phyloP scores from a whole-genome alignment of 2,113 vertebrate species.

The Natator depressus region DNA sequence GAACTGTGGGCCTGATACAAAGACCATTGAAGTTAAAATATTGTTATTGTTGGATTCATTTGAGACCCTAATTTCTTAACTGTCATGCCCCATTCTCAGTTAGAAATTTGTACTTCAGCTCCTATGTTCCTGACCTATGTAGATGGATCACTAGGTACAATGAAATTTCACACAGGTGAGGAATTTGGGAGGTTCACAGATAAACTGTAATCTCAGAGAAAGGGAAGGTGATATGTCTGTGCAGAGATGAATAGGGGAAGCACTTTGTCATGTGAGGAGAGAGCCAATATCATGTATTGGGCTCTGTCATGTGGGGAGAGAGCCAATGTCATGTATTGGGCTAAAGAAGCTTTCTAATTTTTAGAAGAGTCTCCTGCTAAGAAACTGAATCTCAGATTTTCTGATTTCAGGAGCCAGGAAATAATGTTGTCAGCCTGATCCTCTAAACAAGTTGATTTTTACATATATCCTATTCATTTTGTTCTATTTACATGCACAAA shows the following conservation, averaged over 20 bases:
- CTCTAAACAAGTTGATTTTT: background rate
- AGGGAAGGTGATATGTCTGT: background rate
- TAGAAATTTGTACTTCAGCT: background rate
- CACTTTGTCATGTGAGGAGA: background rate
- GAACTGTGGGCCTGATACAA: background rate
- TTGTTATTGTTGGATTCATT: background rate
- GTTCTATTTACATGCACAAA: background rate
- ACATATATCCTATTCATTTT: background rate
- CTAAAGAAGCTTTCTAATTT: background rate
- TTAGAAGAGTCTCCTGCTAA: background rate
- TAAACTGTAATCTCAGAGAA: background rate
- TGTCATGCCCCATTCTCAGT: background rate
- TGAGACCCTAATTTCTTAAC: background rate
- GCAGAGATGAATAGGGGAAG: background rate
- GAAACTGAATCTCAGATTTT: background rate
- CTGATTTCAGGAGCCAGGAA: background rate
- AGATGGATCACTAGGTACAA: background rate
- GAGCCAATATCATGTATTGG: background rate
- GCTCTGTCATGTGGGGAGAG: background rate
- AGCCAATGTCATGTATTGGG: background rate
- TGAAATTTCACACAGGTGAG: background rate
- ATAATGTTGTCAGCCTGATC: background rate
- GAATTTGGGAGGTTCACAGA: background rate
- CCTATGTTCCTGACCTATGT: background rate
- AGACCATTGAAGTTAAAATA: background rate